Percentiles rank a stretch among this genome's conserved stretches.
Conservation (phyloP, 2,113 vertebrate species). For the Sterna hirundo region DNA sequence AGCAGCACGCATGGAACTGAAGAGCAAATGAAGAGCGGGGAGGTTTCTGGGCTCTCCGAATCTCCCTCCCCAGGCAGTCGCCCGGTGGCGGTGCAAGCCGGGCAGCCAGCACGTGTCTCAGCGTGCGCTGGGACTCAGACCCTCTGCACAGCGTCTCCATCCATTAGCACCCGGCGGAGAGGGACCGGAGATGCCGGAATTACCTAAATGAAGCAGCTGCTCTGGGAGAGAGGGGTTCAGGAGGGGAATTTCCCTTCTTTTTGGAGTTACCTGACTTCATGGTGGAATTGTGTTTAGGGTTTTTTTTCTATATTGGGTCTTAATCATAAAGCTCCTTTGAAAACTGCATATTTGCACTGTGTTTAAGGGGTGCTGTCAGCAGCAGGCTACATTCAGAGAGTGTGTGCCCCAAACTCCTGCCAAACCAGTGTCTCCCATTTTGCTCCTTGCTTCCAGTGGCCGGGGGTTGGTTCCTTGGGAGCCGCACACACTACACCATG, state of each 20-base stretch:
- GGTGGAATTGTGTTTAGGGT: background rate
- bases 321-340: background rate
- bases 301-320: background rate
- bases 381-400: background rate
- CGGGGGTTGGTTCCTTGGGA: fast-evolving
- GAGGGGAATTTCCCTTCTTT: background rate
- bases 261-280: background rate
- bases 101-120: background rate
- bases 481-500: background rate
- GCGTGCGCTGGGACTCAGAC: background rate
- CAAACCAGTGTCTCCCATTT: background rate
- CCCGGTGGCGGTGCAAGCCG: fast-evolving
- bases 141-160: background rate
- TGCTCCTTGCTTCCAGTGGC: background rate
- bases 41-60: background rate
- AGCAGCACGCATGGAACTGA: background rate
- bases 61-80: background rate
- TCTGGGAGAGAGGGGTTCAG: background rate
- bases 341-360: background rate
- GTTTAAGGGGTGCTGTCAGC: background rate
- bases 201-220: background rate
- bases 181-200: background rate
- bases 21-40: background rate
- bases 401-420: background rate
- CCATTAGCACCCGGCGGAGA: background rate